These are phyloP conservation scores for Porites australiensis DNA, from an alignment of 64 coral and sea anemone genomes.

Conservation along the genomic window DNA sequence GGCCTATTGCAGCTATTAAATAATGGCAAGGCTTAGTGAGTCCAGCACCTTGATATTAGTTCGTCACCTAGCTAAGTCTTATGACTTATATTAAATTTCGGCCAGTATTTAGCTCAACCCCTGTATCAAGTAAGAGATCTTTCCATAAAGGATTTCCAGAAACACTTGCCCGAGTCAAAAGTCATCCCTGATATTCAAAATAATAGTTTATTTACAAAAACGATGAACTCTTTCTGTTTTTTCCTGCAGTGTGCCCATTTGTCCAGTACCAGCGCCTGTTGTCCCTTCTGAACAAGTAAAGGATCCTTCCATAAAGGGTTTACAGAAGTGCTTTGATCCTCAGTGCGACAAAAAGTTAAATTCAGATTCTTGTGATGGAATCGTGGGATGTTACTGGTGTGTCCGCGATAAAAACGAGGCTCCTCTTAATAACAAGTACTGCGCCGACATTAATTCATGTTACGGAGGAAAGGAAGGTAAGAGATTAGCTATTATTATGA, in stretches of 20 bases:
- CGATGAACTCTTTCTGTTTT: not conserved
- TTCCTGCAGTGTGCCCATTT: not conserved
- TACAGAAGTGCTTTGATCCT: conserved; percentile 32
- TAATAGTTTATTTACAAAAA: not conserved
- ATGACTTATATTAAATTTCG: too few relatives aligned
- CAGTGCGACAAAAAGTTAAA: not conserved
- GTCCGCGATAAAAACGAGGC: not conserved
- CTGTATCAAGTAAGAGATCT: too few relatives aligned
- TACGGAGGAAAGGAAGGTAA: not conserved
- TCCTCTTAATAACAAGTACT: not conserved
- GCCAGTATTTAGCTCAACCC: too few relatives aligned
- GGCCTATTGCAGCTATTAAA: too few relatives aligned
- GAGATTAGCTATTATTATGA: too few relatives aligned
- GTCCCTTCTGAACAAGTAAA: not conserved
- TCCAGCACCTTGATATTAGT: too few relatives aligned
- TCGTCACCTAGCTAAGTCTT: too few relatives aligned
- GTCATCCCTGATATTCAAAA: not conserved
- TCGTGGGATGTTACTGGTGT: conserved; percentile 37
- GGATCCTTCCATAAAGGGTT: not conserved
- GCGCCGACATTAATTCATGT: not conserved
- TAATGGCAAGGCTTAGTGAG: too few relatives aligned
- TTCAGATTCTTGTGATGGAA: conserved; percentile 20
- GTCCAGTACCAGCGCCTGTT: conserved; percentile 3
- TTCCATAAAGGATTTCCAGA: too few relatives aligned
- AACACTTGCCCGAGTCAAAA: too few relatives aligned